These are phyloP conservation scores for Petrosia ficiformis DNA, from an alignment of 37 sponge, comb jelly and placozoan genomes.

Conservation along the genomic window DNA sequence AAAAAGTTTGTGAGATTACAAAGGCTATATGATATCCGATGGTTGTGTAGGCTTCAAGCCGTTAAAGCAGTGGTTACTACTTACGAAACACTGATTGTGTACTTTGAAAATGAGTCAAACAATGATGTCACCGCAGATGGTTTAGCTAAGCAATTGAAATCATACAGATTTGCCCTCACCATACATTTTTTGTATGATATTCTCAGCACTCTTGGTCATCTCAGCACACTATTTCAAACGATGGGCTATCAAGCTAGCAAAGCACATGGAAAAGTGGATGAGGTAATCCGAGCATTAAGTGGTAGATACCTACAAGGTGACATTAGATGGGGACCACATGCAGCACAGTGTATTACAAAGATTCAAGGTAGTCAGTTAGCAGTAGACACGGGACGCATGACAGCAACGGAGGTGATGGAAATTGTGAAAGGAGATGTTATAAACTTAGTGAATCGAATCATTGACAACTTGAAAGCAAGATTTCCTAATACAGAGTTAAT, in stretches of 20 bases:
- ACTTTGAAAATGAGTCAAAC: constrained; percentile 1
- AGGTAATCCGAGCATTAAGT: not conserved
- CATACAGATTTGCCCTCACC: not conserved
- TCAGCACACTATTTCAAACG: constrained; percentile 11
- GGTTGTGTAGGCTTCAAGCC: constrained; percentile 13
- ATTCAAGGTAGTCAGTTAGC: too few relatives aligned
- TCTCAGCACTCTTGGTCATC: not conserved
- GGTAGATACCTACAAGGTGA: not conserved
- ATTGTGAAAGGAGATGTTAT: too few relatives aligned
- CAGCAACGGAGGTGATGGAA: too few relatives aligned
- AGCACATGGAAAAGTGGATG: constrained; percentile 1
- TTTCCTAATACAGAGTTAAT: constrained; percentile 4
- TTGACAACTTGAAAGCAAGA: not conserved
- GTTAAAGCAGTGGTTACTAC: not conserved
- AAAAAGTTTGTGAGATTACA: constrained; percentile 13
- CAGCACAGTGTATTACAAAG: too few relatives aligned
- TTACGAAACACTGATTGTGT: not conserved
- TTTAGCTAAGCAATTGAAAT: not conserved
- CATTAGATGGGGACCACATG: too few relatives aligned
- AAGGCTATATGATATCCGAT: constrained; percentile 6
- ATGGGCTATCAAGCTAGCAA: not conserved
- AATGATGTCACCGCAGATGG: constrained; percentile 10
- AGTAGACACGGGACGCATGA: too few relatives aligned
- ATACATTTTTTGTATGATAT: constrained; percentile 7
- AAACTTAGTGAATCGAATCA: not conserved